Evolutionary conservation across 1,140 invertebrate species (phyloP).

Genomic region (Babylonia areolata): DNA sequence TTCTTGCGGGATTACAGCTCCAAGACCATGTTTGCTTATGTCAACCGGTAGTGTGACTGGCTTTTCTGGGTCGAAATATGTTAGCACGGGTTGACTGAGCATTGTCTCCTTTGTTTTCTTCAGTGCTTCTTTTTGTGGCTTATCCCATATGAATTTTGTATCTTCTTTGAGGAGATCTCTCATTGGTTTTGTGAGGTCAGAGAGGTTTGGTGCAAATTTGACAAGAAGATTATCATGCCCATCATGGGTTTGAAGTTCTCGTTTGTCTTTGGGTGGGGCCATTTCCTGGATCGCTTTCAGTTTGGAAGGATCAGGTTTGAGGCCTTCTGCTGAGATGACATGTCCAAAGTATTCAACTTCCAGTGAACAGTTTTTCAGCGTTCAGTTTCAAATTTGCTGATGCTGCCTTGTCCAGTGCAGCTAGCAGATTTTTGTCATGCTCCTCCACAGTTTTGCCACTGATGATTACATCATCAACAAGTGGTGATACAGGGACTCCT

Average conservation of each 20-base stretch:
- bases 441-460: slow-evolving; percentile 58
- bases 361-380: slow-evolving; percentile 66
- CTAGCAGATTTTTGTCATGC: slow-evolving; percentile 65
- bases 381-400: slow-evolving; percentile 54
- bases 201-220: slow-evolving; percentile 47
- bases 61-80: slow-evolving; percentile 1
- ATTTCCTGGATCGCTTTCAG: slow-evolving; percentile 67
- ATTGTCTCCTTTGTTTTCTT: neutral
- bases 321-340: slow-evolving; percentile 61
- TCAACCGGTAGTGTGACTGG: slow-evolving; percentile 43
- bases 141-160: neutral
- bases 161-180: slow-evolving; percentile 17
- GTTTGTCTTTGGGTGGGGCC: slow-evolving; percentile 29
- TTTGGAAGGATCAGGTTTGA: slow-evolving; percentile 74
- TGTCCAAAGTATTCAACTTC: slow-evolving; percentile 59
- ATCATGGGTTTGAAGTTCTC: slow-evolving; percentile 48
- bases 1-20: slow-evolving; percentile 75
- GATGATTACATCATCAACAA: slow-evolving; percentile 73
- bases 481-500: slow-evolving; percentile 64
- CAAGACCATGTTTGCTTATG: slow-evolving; percentile 68
- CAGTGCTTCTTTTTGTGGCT: neutral
- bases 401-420: slow-evolving; percentile 67
- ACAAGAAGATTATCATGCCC: slow-evolving; percentile 71
- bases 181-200: slow-evolving; percentile 11
- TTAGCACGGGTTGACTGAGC: slow-evolving; percentile 5